Evolutionary conservation across 2,888 invertebrate species (phyloP).

Genomic region (Rotaria macrura): DNA sequence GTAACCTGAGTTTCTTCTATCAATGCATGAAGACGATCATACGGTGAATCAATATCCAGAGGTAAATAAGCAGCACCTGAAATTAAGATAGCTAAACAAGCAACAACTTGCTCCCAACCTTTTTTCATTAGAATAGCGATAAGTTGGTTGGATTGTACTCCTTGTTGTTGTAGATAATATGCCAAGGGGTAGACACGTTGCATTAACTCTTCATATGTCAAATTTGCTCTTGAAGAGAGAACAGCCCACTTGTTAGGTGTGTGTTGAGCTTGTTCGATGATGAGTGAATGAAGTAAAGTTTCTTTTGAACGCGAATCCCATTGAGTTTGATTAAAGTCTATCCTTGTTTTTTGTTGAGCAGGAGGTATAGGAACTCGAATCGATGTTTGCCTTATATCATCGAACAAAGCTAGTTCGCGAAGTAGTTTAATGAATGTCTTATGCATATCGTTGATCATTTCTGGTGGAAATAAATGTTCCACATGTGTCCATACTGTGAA

Average conservation of each 20-base stretch:
- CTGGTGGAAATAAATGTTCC: neutral
- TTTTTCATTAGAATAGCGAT: neutral
- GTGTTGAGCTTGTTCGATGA: neutral
- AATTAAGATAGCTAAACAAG: neutral
- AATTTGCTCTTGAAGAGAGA: neutral
- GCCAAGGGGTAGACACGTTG: neutral
- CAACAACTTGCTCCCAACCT: neutral
- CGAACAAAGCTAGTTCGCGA: neutral
- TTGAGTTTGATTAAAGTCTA: neutral
- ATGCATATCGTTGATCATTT: neutral
- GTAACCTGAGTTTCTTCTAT: neutral
- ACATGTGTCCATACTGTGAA: neutral
- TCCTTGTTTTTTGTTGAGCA: neutral
- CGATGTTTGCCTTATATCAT: neutral
- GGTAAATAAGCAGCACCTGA: neutral
- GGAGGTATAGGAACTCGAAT: neutral
- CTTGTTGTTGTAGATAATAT: neutral
- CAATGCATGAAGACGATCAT: neutral
- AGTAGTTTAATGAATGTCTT: neutral
- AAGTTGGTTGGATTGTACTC: neutral
- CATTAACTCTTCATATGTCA: neutral
- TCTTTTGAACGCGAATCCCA: neutral
- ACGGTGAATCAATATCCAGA: neutral
- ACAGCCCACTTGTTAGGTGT: neutral
- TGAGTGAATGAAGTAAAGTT: neutral